phyloP scores from a whole-genome alignment of 2,113 vertebrate species.

The Herpetotheres cachinnans region DNA sequence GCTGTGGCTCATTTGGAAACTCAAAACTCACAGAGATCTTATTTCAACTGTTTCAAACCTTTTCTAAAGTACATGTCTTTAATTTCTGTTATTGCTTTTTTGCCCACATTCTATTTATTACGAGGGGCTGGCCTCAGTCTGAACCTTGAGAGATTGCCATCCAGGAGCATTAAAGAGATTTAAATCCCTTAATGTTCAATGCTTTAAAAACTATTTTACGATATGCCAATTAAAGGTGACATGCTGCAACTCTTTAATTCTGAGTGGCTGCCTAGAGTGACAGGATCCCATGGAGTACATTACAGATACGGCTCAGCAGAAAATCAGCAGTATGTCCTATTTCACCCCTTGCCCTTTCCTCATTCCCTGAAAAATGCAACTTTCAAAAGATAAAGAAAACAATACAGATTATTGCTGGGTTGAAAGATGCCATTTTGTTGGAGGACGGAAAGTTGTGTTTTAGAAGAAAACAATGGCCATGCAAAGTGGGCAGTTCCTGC shows the following conservation, averaged over 20 bases:
- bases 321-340: not conserved
- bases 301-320: not conserved
- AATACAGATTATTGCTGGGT: not conserved
- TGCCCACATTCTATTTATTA: conserved; percentile 17
- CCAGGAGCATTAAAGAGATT: conserved; percentile 42
- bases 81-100: conserved; percentile 24
- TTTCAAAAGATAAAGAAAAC: not conserved
- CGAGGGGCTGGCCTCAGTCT: conserved; percentile 8
- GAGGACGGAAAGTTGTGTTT: not conserved
- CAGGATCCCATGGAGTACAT: not conserved
- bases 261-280: not conserved
- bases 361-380: not conserved
- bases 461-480: not conserved
- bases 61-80: not conserved
- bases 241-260: conserved; percentile 5
- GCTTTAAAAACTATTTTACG: conserved; percentile 51
- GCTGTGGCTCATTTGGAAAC: conserved; percentile 7
- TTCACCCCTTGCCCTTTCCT: not conserved
- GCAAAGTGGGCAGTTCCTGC: not conserved
- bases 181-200: conserved; percentile 52
- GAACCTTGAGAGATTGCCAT: conserved; percentile 34
- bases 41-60: conserved; percentile 27
- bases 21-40: not conserved
- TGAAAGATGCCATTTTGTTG: not conserved
- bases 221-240: conserved; percentile 46